A percentile compares a stretch with the other conserved stretches of the same genome.
phyloP scores from a whole-genome alignment of 1,140 invertebrate genomes.

The Aphaenogaster ashmeadi region DNA sequence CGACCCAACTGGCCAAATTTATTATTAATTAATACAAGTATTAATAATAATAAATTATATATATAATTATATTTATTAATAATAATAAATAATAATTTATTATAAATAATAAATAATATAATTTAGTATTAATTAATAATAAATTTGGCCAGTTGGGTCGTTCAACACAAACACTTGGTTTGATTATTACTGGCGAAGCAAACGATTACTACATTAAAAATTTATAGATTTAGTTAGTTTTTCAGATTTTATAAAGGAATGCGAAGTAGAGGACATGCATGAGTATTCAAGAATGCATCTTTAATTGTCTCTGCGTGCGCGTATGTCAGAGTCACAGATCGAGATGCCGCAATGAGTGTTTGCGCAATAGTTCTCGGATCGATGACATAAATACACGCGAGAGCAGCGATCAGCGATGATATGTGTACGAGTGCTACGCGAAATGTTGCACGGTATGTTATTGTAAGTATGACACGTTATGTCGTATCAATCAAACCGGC shows the following conservation, averaged over 20 bases:
- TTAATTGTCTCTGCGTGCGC: conserved; percentile 3
- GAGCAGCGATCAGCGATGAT: conserved; percentile 8
- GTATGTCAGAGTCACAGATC: conserved; percentile 15
- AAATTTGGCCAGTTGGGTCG: too few relatives aligned
- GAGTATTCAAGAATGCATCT: not conserved
- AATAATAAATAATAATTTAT: too few relatives aligned
- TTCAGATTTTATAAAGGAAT: not conserved
- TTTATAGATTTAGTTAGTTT: not conserved
- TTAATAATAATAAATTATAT: too few relatives aligned
- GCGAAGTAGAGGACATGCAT: not conserved
- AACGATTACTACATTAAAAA: too few relatives aligned
- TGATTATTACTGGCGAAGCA: too few relatives aligned
- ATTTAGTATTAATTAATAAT: too few relatives aligned
- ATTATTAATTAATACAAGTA: too few relatives aligned
- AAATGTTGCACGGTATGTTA: conserved; percentile 33
- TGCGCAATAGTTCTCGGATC: conserved; percentile 19
- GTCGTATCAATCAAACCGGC: conserved; percentile 13
- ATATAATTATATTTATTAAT: too few relatives aligned
- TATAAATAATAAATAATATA: too few relatives aligned
- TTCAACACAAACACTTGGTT: too few relatives aligned
- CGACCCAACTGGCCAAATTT: too few relatives aligned
- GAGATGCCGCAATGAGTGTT: not conserved
- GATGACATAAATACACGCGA: conserved; percentile 7
- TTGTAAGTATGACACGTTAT: conserved; percentile 33
- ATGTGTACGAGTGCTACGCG: not conserved